A percentile compares a stretch with the other conserved stretches of the same genome.
Evolutionary conservation across 2,888 invertebrate species (phyloP).

Genomic region (Drosophila phalerata): DNA sequence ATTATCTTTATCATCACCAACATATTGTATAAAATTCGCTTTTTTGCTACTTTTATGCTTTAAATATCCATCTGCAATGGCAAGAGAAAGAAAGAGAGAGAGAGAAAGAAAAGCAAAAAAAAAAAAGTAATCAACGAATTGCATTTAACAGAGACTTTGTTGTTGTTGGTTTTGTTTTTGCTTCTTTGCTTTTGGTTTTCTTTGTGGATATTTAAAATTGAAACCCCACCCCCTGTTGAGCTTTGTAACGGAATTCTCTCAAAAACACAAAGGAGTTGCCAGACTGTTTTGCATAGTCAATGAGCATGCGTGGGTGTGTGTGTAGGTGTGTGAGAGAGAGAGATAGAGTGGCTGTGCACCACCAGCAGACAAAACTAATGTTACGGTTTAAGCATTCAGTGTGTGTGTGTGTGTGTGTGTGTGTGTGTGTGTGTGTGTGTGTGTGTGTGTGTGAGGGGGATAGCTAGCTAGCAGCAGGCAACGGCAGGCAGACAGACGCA

Average conservation of each 20-base stretch:
- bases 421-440: neutral
- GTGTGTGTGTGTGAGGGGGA: neutral
- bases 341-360: conserved; percentile 25
- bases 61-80: conserved; percentile 83
- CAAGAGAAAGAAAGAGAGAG: conserved; percentile 49
- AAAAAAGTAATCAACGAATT: conserved; percentile 65
- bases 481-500: conserved; percentile 43
- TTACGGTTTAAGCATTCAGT: neutral
- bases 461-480: conserved; percentile 54
- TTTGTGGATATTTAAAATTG: neutral
- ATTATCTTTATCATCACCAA: conserved; percentile 37
- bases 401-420: neutral
- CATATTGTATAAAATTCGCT: conserved; percentile 65
- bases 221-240: neutral
- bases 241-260: conserved; percentile 2
- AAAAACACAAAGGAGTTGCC: conserved; percentile 15
- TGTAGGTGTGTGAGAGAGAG: neutral
- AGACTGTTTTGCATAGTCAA: conserved; percentile 4
- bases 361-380: conserved; percentile 30
- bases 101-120: conserved; percentile 68
- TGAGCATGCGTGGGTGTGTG: neutral
- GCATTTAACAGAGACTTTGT: conserved; percentile 33
- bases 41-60: conserved; percentile 76
- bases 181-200: conserved; percentile 26
- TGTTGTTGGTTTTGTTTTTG: conserved; percentile 18